Evolutionary conservation across 1,140 invertebrate species (phyloP).

Genomic region (Drosophila sechellia): DNA sequence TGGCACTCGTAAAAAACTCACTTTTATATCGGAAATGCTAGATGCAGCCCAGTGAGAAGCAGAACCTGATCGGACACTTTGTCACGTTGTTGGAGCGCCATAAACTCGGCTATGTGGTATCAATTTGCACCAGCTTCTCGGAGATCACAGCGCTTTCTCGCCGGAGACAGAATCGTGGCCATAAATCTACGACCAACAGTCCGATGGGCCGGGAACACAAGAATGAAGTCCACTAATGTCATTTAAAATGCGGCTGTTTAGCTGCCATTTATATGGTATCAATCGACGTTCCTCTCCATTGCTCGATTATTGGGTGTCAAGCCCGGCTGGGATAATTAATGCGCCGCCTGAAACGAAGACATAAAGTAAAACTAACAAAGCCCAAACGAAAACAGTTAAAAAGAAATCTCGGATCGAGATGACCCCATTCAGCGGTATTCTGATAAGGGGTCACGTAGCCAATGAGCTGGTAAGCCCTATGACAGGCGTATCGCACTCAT

Average conservation of each 20-base stretch:
- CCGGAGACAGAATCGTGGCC: conserved; percentile 7
- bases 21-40: conserved; percentile 18
- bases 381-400: conserved; percentile 50
- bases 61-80: conserved; percentile 14
- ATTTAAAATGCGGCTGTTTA: conserved; percentile 66
- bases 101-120: conserved; percentile 56
- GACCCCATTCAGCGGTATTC: conserved; percentile 39
- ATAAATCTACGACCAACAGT: conserved; percentile 60
- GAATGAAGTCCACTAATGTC: conserved; percentile 55
- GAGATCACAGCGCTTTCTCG: conserved; percentile 51
- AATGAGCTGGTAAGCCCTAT: neutral
- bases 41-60: conserved; percentile 5
- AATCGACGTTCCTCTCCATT: conserved; percentile 43
- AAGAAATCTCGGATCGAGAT: conserved; percentile 59
- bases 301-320: conserved; percentile 50
- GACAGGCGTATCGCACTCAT: conserved; percentile 1
- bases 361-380: conserved; percentile 47
- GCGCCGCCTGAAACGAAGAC: conserved; percentile 45
- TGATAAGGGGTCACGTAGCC: conserved; percentile 47
- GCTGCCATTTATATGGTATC: conserved; percentile 76
- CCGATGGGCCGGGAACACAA: conserved; percentile 4
- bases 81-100: conserved; percentile 17
- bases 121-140: conserved; percentile 43
- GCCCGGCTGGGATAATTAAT: conserved; percentile 59
- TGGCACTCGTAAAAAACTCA: conserved; percentile 22